Evolutionary conservation across 2,797 vertebrate species (phyloP), one percentile per base, ranked within the genome.

Genomic region (Oryzias sinensis): DNA sequence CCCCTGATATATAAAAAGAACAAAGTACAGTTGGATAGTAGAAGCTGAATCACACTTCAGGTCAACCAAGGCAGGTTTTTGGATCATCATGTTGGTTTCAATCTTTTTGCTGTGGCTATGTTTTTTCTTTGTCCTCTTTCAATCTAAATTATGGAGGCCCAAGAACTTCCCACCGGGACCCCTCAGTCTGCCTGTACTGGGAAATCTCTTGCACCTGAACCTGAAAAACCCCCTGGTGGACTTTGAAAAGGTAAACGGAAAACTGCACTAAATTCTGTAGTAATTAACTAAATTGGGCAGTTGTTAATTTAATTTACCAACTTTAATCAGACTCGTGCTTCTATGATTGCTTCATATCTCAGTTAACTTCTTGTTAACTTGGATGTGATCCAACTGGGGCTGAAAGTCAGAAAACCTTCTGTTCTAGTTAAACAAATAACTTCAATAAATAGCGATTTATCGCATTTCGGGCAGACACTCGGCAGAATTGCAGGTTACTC

Each of bases 81-180:
- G 6, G 9, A 3, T 37, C 33, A 37, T 37, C 33, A 37, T 37
- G 33, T 4, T 37, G 13, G 8, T 37, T 37, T 37, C 33, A 37
- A 37, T 37, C 11, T 37, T 37, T 37, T 9, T 37, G 33, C 33
- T 37, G 33, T 37, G 33, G 33, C 9, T 37, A 9, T 37, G 33
- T 9, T 11, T 85, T 17, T 37, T 56, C 40, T 55, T 84, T 20
- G 0, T 86, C 24, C 1, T 86, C 15, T 2, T 80, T 52, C 79
- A 74, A 2, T 8, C 86, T 33, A 82, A 57, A 59, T 25, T 53
- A 16, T 22, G 17, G 37, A 76, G 80, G 47, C 78, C 83, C 6
- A 89, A 83, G 49, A 86, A 83, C 64, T 88, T 88, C 29, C 86
- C 87, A 6, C 80, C 84, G 0, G 86, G 87, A 18, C 87, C 86